Evolutionary conservation across 2,113 vertebrate species (phyloP).

Genomic region (Mystacornis crossleyi): DNA sequence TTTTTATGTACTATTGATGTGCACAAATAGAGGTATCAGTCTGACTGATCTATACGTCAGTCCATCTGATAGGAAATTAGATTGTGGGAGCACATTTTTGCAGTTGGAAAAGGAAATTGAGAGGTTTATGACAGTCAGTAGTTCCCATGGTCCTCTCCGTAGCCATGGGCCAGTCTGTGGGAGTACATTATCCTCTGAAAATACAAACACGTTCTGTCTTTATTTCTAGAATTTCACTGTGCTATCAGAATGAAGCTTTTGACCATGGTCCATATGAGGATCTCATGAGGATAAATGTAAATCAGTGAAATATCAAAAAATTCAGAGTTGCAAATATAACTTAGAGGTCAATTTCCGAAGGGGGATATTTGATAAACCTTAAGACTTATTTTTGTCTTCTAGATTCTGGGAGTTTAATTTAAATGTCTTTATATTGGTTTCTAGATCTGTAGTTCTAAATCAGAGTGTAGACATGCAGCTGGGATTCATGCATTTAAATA

Average conservation of each 20-base stretch:
- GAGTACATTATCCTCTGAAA: not conserved
- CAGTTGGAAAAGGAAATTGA: not conserved
- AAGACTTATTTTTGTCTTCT: not conserved
- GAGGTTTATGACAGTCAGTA: not conserved
- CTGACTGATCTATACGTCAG: not conserved
- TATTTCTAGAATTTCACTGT: not conserved
- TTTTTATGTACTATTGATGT: not conserved
- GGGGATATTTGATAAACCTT: not conserved
- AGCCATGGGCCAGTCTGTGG: not conserved
- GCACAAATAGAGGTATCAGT: not conserved
- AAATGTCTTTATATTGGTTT: not conserved
- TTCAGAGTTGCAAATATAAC: not conserved
- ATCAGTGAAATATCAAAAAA: not conserved
- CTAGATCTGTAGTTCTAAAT: not conserved
- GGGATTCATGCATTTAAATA: not conserved
- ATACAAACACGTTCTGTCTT: not conserved
- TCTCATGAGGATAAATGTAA: not conserved
- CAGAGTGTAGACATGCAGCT: not conserved
- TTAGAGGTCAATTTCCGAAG: not conserved
- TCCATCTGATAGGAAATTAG: not conserved
- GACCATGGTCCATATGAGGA: not conserved
- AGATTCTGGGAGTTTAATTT: not conserved
- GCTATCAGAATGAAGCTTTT: not conserved
- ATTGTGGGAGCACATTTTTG: not conserved
- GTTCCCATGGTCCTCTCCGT: not conserved